Evolutionary conservation across 2,888 invertebrate genomes (phyloP).

Genomic region (Serrognathus titanus): DNA sequence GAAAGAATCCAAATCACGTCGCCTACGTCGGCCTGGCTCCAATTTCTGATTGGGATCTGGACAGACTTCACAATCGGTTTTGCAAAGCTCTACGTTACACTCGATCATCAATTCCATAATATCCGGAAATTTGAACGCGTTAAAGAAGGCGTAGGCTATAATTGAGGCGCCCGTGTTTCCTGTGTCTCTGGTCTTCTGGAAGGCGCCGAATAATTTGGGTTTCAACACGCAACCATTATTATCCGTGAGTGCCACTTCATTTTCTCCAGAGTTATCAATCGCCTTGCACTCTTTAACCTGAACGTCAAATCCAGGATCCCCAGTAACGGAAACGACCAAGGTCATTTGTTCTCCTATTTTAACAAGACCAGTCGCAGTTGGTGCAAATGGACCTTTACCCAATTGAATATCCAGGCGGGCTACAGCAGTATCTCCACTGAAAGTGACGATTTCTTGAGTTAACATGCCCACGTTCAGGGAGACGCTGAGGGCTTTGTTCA

Average conservation of each 20-base stretch:
- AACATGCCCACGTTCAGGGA: conserved; percentile 76
- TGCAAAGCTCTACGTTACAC: conserved; percentile 79
- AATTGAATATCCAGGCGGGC: conserved; percentile 74
- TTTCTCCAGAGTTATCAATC: conserved; percentile 64
- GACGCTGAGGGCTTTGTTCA: conserved; percentile 71
- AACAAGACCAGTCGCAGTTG: conserved; percentile 70
- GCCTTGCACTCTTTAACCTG: conserved; percentile 75
- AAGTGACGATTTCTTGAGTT: conserved; percentile 76
- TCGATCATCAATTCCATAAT: conserved; percentile 79
- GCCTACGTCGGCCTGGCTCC: conserved; percentile 50
- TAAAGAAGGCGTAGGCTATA: conserved; percentile 75
- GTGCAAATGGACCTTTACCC: conserved; percentile 74
- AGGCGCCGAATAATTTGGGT: conserved; percentile 75
- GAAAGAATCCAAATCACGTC: conserved; percentile 50
- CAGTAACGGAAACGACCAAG: conserved; percentile 73
- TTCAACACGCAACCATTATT: conserved; percentile 73
- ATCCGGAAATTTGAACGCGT: conserved; percentile 81
- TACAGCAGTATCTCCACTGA: conserved; percentile 80
- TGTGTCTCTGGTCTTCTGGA: conserved; percentile 75
- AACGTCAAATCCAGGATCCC: conserved; percentile 75
- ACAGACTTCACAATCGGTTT: conserved; percentile 74
- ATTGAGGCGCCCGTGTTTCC: conserved; percentile 70
- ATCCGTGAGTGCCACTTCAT: conserved; percentile 68
- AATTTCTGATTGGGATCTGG: conserved; percentile 62
- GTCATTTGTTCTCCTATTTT: conserved; percentile 82